Conservation (phyloP, 2,888 invertebrate species). For the Labia minor region DNA sequence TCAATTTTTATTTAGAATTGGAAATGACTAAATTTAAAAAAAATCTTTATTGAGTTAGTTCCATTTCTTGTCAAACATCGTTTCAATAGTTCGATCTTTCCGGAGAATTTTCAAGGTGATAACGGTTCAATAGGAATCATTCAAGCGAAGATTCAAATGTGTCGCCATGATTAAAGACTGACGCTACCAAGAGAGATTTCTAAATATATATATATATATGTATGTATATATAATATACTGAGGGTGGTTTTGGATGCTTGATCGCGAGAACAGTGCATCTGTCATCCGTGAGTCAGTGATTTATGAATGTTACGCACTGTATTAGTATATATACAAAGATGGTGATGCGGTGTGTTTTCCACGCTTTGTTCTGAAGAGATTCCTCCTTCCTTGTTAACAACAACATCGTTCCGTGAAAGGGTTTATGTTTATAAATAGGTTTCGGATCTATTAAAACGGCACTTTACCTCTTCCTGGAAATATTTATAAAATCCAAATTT, state of each 20-base stretch:
- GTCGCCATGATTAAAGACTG: background rate
- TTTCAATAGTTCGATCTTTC: background rate
- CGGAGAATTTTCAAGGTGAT: background rate
- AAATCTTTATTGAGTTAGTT: no score
- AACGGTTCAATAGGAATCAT: background rate
- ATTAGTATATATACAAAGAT: background rate
- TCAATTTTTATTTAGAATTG: no score
- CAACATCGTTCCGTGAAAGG: background rate
- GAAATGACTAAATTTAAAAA: no score
- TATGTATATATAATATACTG: background rate
- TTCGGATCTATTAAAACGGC: background rate
- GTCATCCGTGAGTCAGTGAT: background rate
- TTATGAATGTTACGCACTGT: background rate
- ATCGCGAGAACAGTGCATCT: constrained; percentile 13
- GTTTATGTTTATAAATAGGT: background rate
- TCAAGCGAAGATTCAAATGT: constrained; percentile 1
- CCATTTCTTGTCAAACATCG: no score
- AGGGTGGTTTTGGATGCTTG: background rate
- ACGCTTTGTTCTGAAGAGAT: background rate
- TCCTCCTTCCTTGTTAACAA: background rate
- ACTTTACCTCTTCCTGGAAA: no score
- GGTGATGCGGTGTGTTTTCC: constrained; percentile 3
- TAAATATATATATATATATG: background rate
- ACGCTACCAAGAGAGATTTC: background rate
- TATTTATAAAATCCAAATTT: no score